Base-by-base conservation (phyloP, 2,113 vertebrate species). In the Jacana jacana region DNA sequence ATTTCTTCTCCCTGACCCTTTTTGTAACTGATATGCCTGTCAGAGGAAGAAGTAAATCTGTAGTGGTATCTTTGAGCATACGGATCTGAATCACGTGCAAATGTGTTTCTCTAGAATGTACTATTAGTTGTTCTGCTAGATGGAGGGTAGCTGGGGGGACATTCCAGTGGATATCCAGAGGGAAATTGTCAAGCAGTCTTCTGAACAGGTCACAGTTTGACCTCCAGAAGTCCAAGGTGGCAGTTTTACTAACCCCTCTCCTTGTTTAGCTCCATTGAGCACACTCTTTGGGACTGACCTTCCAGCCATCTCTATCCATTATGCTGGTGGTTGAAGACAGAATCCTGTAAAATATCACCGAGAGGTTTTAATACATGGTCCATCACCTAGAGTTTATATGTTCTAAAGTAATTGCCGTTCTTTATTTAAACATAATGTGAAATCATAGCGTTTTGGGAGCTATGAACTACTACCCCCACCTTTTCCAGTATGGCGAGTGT, bases 371-470 rank as follows among this genome's bases (percentile, higher is more conserved):
- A 73, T 70, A 31, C 6, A 11, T 40, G 69, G 23, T 78, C 65
- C 55, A 46, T 82, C 64, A 93, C 84, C 60, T 63, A 33, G 49
- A 12, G 24, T 65, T 90, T 90, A 17, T 75, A 23, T 30, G 35
- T 61, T 89, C 73, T 90, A 44, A 90, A 96, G 54, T 79, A 84
- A 80, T 70, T 89, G 73, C 52, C 42, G 11, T 96, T 79, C 86
- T 88, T 92, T 88, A 84, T 95, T 96, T 95, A 95, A 95, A 75
- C 42, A 49, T 85, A 86, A 92, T 20, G 22, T 87, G 84, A 88
- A 93, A 96, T 89, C 88, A 88, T 86, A 86, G 79, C 72, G 90
- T 93, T 91, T 81, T 71, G 75, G 70, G 68, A 88, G 55, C 79
- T 57, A 54, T 78, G 58, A 89, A 95, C 77, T 95, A 42, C 85